phyloP scores from a whole-genome alignment of 2,888 invertebrate genomes.

The Drosophila formosana region DNA sequence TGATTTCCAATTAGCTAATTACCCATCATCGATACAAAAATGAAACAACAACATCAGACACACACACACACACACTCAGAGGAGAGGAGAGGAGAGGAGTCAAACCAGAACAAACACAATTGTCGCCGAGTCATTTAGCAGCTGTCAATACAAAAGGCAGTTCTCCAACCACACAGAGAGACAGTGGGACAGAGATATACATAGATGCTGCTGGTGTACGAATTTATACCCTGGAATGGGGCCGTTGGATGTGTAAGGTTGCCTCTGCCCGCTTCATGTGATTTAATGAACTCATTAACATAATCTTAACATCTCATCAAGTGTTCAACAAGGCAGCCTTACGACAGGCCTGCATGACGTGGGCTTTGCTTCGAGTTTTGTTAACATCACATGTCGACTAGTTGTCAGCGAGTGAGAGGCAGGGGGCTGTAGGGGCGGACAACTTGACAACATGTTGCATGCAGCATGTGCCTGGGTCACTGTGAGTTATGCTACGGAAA shows the following conservation, averaged over 20 bases:
- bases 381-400: slow-evolving; percentile 37
- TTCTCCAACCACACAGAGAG: background rate
- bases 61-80: slow-evolving; percentile 12
- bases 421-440: background rate
- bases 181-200: background rate
- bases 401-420: slow-evolving; percentile 1
- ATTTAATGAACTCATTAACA: slow-evolving; percentile 79
- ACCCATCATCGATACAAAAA: slow-evolving; percentile 12
- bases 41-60: background rate
- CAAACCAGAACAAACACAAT: slow-evolving; percentile 21
- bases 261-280: slow-evolving; percentile 55
- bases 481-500: slow-evolving; percentile 69
- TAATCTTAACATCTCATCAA: slow-evolving; percentile 78
- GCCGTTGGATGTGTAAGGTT: slow-evolving; percentile 8
- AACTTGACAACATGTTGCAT: slow-evolving; percentile 67
- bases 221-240: slow-evolving; percentile 5
- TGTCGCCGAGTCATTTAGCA: slow-evolving; percentile 42
- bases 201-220: background rate
- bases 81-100: background rate
- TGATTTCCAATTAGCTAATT: slow-evolving; percentile 45
- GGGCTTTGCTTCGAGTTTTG: slow-evolving; percentile 27
- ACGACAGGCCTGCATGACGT: slow-evolving; percentile 24
- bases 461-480: slow-evolving; percentile 15
- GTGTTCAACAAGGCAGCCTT: slow-evolving; percentile 42
- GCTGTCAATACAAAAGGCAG: slow-evolving; percentile 31